Conservation (phyloP, 2,113 vertebrate genomes). For the Montifringilla adamsi region DNA sequence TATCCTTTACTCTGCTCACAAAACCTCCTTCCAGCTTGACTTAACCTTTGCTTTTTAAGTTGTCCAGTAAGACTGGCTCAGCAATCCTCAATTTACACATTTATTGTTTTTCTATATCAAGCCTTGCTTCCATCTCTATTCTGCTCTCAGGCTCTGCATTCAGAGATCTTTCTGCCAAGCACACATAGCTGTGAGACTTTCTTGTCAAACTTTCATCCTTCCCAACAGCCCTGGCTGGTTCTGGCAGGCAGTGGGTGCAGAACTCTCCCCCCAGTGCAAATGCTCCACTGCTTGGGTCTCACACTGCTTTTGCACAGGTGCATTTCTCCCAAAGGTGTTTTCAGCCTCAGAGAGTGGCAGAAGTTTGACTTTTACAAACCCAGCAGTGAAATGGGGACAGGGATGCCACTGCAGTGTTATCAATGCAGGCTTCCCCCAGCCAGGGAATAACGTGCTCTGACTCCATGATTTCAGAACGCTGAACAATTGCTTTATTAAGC, state of each 20-base stretch:
- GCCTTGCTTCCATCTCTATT: background rate
- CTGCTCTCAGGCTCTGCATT: background rate
- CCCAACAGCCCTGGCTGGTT: background rate
- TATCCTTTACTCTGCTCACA: background rate
- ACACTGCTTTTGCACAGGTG: background rate
- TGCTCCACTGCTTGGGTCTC: background rate
- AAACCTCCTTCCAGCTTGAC: background rate
- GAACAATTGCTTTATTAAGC: no score
- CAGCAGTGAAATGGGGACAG: background rate
- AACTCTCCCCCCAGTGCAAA: background rate
- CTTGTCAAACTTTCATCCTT: background rate
- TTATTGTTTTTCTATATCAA: background rate
- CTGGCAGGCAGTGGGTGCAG: background rate
- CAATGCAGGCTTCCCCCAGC: no score
- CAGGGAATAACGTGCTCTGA: no score
- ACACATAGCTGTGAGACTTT: background rate
- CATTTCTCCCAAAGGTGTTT: background rate
- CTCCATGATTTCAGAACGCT: no score
- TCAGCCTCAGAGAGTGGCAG: background rate
- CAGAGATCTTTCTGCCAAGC: background rate
- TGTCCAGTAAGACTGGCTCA: background rate
- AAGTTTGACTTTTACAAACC: background rate
- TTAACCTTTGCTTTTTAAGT: background rate
- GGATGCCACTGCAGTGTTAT: background rate
- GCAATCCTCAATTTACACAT: background rate